phyloP scores from a whole-genome alignment of 2,888 invertebrate species.

The Tolmerus cingulatus region DNA sequence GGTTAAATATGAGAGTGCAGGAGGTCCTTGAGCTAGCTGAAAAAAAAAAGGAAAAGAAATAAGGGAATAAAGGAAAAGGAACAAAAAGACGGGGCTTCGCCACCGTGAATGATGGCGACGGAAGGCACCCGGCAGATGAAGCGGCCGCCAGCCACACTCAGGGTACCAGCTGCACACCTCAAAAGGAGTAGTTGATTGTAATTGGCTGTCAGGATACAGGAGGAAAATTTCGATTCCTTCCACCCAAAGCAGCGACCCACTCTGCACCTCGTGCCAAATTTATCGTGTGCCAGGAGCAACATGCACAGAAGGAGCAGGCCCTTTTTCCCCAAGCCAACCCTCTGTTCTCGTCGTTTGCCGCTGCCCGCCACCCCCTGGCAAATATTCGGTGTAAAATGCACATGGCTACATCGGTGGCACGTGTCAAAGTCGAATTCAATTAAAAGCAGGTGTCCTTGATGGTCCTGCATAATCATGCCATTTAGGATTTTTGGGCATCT shows the following conservation, averaged over 20 bases:
- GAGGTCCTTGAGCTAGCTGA: constrained; percentile 17
- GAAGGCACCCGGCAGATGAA: constrained; percentile 1
- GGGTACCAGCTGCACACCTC: constrained; percentile 30
- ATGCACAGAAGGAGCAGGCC: not conserved
- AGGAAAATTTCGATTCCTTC: constrained; percentile 8
- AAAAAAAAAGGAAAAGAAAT: not conserved
- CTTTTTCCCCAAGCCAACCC: not conserved
- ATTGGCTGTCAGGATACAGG: constrained; percentile 7
- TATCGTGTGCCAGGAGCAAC: constrained; percentile 29
- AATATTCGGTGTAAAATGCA: constrained; percentile 48
- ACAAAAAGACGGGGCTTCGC: not conserved
- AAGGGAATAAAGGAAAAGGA: not conserved
- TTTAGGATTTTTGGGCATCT: constrained; percentile 30
- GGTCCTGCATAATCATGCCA: constrained; percentile 49
- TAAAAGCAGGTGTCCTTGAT: constrained; percentile 61
- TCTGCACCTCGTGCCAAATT: constrained; percentile 28
- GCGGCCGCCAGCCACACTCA: constrained; percentile 22
- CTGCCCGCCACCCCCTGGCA: not conserved
- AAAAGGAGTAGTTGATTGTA: constrained; percentile 28
- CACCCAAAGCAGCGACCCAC: not conserved
- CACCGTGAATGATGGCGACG: constrained; percentile 29
- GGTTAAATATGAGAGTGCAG: constrained; percentile 41
- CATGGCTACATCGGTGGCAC: constrained; percentile 47
- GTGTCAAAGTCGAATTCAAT: constrained; percentile 56
- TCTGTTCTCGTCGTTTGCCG: not conserved